phyloP scores from a whole-genome alignment of 2,113 vertebrate species.

The Tursiops truncatus region DNA sequence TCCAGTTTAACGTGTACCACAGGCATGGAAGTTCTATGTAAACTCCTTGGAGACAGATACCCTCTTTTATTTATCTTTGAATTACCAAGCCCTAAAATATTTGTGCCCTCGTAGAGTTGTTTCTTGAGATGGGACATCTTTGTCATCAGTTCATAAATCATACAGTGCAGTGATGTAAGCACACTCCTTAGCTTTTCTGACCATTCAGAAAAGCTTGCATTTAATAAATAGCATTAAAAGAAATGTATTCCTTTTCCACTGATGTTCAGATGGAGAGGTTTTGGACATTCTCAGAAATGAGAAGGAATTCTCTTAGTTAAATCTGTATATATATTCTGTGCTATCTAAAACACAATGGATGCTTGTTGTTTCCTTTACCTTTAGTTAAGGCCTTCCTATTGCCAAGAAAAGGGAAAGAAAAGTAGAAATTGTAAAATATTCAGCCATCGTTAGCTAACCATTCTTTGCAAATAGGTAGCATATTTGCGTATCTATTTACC shows the following conservation, averaged over 20 bases:
- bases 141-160: no score
- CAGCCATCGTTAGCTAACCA: neutral
- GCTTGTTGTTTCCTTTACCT: neutral
- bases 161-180: neutral
- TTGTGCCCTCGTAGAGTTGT: neutral
- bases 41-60: neutral
- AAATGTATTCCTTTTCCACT: neutral
- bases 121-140: neutral
- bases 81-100: neutral
- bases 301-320: neutral
- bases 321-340: neutral
- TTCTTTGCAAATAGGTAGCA: neutral
- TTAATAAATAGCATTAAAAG: neutral
- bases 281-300: neutral
- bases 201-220: neutral
- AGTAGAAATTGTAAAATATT: neutral
- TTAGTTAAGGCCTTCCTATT: neutral
- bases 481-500: slow-evolving; percentile 17
- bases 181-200: neutral
- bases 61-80: neutral
- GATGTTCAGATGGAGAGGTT: neutral
- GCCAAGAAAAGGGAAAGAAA: neutral
- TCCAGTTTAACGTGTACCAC: neutral
- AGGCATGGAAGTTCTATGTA: neutral
- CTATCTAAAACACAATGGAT: neutral